Percentiles rank a stretch among this genome's conserved stretches.
phyloP scores from a whole-genome alignment of 2,888 invertebrate species.

The Drosophila paranaensis region DNA sequence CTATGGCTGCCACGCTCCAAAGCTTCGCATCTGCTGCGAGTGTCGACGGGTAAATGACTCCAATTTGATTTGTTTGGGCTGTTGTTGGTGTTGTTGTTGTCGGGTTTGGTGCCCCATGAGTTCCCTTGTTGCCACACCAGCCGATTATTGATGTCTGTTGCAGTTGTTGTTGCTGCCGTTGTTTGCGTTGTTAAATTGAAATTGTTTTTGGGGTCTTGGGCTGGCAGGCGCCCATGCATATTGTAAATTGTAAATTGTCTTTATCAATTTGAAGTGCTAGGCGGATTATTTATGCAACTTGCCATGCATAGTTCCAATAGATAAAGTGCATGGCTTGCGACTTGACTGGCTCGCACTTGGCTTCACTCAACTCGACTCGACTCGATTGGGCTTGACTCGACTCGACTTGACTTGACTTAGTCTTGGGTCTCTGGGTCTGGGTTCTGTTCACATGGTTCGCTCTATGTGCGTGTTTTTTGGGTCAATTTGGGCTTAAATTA shows the following conservation, averaged over 20 bases:
- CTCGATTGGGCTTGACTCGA: slow-evolving; percentile 5
- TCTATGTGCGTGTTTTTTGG: slow-evolving; percentile 54
- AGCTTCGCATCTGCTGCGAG: slow-evolving; percentile 31
- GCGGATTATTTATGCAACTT: slow-evolving; percentile 77
- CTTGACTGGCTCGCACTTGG: slow-evolving; percentile 12
- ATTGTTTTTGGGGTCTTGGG: slow-evolving; percentile 57
- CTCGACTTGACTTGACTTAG: slow-evolving; percentile 25
- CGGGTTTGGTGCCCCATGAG: slow-evolving; percentile 6
- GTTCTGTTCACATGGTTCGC: slow-evolving; percentile 46
- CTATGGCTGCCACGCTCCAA: background rate
- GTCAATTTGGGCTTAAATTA: slow-evolving; percentile 79
- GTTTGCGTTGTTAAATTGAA: slow-evolving; percentile 57
- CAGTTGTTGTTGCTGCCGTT: slow-evolving; percentile 39
- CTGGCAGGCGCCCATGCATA: slow-evolving; percentile 51
- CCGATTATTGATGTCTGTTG: slow-evolving; percentile 52
- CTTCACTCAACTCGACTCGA: slow-evolving; percentile 14
- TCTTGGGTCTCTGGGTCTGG: slow-evolving; percentile 9
- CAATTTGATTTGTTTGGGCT: slow-evolving; percentile 77
- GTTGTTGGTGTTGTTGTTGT: slow-evolving; percentile 24
- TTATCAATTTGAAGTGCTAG: slow-evolving; percentile 78
- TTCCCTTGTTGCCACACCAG: background rate
- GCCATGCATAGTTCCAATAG: slow-evolving; percentile 71
- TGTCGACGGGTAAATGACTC: slow-evolving; percentile 76
- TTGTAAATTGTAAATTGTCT: slow-evolving; percentile 77
- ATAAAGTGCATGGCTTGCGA: slow-evolving; percentile 64